A percentile compares a stretch with the other conserved stretches of the same genome.
phyloP scores from a whole-genome alignment of 2,888 invertebrate genomes.

The Cerceris rybyensis region DNA sequence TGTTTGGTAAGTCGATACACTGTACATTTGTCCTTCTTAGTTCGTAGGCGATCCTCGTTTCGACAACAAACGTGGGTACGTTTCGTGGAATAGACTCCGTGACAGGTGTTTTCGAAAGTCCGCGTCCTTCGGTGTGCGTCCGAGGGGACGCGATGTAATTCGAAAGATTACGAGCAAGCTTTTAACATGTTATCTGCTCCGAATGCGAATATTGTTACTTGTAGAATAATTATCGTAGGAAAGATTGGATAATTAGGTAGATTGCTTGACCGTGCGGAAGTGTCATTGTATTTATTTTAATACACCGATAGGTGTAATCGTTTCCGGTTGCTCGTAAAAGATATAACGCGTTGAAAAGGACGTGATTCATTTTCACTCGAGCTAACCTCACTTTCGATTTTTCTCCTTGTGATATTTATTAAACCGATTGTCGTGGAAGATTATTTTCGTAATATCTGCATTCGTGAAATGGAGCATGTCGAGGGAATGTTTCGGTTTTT shows the following conservation, averaged over 20 bases:
- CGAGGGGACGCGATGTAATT: neutral
- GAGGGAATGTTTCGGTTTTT: too few relatives aligned
- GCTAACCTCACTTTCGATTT: neutral
- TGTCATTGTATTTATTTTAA: constrained; percentile 25
- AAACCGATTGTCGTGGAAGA: too few relatives aligned
- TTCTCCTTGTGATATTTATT: neutral
- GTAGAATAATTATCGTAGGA: neutral
- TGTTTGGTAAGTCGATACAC: constrained; percentile 48
- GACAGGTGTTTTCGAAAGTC: constrained; percentile 1
- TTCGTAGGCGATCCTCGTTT: neutral
- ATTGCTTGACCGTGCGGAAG: neutral
- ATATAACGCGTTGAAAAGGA: constrained; percentile 25
- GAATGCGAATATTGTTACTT: too few relatives aligned
- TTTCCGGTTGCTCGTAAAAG: constrained; percentile 45
- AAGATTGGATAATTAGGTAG: constrained; percentile 12
- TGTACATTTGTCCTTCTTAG: neutral
- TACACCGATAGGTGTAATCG: constrained; percentile 39
- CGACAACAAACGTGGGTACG: neutral
- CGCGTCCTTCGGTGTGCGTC: neutral
- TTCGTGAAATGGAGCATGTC: too few relatives aligned
- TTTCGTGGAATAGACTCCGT: neutral
- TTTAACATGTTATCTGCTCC: neutral
- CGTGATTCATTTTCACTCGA: constrained; percentile 21
- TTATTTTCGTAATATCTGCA: too few relatives aligned
- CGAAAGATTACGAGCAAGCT: neutral